Percentiles rank a stretch among this genome's conserved stretches.
These are phyloP conservation scores for Sinodicranocentrus sp. DNA, from an alignment of 2,888 invertebrate species.

Conservation along the genomic window DNA sequence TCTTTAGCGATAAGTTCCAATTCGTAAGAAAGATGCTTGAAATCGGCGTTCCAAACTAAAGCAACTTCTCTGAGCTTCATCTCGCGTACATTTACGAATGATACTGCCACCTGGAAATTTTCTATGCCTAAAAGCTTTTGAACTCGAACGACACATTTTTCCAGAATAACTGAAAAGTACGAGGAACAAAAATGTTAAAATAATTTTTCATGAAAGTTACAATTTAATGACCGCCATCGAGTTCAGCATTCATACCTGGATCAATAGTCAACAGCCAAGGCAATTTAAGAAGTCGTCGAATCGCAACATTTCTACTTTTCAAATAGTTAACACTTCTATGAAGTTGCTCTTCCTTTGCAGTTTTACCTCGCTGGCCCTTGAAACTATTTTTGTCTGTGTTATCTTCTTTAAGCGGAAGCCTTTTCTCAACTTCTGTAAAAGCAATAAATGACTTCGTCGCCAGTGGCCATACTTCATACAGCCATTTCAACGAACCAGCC, in stretches of 20 bases:
- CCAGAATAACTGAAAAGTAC: constrained; percentile 22
- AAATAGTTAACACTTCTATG: constrained; percentile 33
- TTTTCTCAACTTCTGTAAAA: neutral
- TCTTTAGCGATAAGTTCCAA: neutral
- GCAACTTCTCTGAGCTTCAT: constrained; percentile 32
- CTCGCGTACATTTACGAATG: constrained; percentile 6
- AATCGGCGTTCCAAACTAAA: constrained; percentile 18
- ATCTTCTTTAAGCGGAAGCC: neutral
- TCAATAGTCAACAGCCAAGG: constrained; percentile 40
- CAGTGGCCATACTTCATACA: constrained; percentile 27
- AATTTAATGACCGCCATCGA: too few species aligned
- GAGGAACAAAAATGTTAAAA: too few species aligned
- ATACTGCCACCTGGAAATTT: constrained; percentile 33
- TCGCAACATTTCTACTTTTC: constrained; percentile 23
- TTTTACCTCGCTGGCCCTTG: neutral
- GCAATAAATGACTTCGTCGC: constrained; percentile 3
- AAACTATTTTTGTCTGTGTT: neutral
- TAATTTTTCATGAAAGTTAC: too few species aligned
- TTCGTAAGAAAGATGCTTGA: neutral
- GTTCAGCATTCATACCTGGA: constrained; percentile 41
- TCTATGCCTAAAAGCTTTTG: neutral
- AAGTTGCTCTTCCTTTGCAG: constrained; percentile 24
- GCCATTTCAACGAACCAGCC: constrained; percentile 35
- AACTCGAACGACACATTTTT: neutral
- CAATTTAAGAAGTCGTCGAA: constrained; percentile 16